Evolutionary conservation across 2,797 vertebrate genomes (phyloP).

Genomic region (Nasua narica): DNA sequence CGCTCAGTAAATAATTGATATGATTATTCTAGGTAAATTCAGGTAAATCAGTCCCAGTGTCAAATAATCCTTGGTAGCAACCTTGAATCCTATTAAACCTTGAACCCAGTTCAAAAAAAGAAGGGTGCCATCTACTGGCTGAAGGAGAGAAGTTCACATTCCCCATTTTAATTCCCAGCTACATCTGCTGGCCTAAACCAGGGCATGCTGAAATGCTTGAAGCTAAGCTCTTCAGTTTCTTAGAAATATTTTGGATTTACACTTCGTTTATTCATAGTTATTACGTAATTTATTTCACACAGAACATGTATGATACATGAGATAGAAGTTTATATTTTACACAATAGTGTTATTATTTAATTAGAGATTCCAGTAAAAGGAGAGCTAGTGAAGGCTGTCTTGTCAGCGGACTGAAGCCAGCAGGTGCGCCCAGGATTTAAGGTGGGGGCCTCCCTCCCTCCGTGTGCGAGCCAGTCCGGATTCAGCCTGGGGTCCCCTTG

Average conservation of each 20-base stretch:
- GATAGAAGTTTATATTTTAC: neutral
- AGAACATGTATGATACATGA: neutral
- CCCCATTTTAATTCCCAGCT: conserved; percentile 63
- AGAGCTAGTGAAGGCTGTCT: neutral
- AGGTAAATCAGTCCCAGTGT: neutral
- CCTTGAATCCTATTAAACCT: neutral
- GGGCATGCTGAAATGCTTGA: neutral
- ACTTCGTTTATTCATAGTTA: neutral
- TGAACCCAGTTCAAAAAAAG: neutral
- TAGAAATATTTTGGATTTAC: neutral
- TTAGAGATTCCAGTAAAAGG: neutral
- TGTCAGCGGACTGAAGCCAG: neutral
- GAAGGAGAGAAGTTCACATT: neutral
- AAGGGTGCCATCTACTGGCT: conserved; percentile 54
- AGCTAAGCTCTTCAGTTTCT: neutral
- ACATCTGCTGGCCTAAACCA: conserved; percentile 57
- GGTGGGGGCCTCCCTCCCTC: neutral
- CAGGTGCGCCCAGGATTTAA: neutral
- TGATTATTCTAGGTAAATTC: neutral
- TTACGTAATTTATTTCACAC: conserved; percentile 10
- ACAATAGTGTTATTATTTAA: neutral
- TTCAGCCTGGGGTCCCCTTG: no score
- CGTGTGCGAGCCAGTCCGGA: neutral
- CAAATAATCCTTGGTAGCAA: neutral
- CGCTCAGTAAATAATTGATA: neutral